A percentile compares a stretch with the other conserved stretches of the same genome.
phyloP scores from a whole-genome alignment of 2,113 vertebrate genomes.

The Nannobrachium achirus region DNA sequence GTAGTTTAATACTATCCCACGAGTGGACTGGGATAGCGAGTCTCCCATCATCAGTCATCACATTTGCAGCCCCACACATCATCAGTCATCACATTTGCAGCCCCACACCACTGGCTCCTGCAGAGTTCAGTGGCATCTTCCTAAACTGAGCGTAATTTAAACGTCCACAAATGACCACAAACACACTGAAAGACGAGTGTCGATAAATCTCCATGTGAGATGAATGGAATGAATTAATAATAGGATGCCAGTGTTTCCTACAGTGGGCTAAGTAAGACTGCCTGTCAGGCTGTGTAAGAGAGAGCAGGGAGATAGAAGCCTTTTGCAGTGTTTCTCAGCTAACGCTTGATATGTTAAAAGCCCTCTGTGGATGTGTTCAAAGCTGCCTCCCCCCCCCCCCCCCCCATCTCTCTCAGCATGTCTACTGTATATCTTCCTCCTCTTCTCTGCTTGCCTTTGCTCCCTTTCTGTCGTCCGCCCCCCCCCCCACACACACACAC shows the following conservation, averaged over 20 bases:
- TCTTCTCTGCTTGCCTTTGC: no score
- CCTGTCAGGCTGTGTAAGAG: neutral
- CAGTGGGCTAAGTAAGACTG: conserved; percentile 1
- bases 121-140: neutral
- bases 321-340: neutral
- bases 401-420: no score
- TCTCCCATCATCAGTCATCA: no score
- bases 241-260: neutral
- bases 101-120: neutral
- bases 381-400: neutral
- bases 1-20: no score
- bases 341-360: conserved; percentile 48
- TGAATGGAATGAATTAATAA: conserved; percentile 23
- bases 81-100: no score
- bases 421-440: no score
- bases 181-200: neutral
- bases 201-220: neutral
- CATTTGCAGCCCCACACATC: no score
- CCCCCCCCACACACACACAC: no score
- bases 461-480: no score
- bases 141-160: neutral
- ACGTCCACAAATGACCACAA: neutral
- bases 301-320: neutral
- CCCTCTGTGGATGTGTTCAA: conserved; percentile 52
- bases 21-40: no score